Evolutionary conservation across 2,113 vertebrate genomes (phyloP), one percentile per base, ranked within the genome.

Genomic region (Probosciger aterrimus): DNA sequence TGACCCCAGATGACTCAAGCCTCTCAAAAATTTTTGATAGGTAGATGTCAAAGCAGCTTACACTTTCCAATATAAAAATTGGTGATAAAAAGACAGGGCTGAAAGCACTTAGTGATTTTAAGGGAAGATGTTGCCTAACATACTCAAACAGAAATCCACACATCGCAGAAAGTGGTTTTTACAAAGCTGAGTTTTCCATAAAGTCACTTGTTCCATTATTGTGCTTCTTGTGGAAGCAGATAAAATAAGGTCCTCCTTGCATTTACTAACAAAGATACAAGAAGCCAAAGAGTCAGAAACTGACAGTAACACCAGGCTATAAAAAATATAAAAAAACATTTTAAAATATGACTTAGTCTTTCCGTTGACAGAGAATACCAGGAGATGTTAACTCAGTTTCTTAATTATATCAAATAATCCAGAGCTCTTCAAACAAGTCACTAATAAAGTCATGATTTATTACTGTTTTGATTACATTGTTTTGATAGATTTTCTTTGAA

Each of bases 41-140:
- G 50, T 68, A 84, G 69, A 92, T 47, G 74, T 87, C 69, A 92
- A 87, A 97, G 82, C 41, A 79, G 78, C 84, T 95, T 93, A 87
- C 4, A 4, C 50, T 91, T 94, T 89, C 63, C 78, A 94, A 43
- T 80, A 91, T 60, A 95, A 87, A 88, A 93, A 82, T 2, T 37
- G 37, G 53, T 74, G 47, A 92, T 82, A 94, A 95, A 94, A 88
- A 67, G 71, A 49, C 57, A 71, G 53, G 31, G n/a, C 41, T 86
- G 64, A 86, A 55, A 88, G 82, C 41, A 70, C 53, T 77, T 57
- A 75, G 8, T 88, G 83, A 80, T 95, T 75, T 81, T 62, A 80
- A 65, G 41, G n/a, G 39, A 83, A 87, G 84, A 89, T 94, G 70
- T 33, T 88, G 70, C 44, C n/a, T 90, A 88, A 77, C 53, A 73